phyloP scores from a whole-genome alignment of 1,140 invertebrate species.

The Fopius arisanus region DNA sequence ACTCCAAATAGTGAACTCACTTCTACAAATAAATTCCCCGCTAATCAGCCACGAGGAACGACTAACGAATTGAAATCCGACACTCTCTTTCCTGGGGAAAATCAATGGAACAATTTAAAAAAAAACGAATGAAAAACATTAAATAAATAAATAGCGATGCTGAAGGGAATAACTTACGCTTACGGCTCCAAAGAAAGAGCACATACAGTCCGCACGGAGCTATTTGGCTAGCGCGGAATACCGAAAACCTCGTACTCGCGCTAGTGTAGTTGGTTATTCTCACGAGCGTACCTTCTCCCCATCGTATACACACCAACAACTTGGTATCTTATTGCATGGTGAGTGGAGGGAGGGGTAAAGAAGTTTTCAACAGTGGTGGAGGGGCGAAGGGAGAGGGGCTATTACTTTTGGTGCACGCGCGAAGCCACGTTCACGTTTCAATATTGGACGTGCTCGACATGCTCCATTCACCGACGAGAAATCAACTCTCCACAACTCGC shows the following conservation, averaged over 20 bases:
- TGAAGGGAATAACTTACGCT: slow-evolving; percentile 52
- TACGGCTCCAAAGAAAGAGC: slow-evolving; percentile 25
- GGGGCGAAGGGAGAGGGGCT: background rate
- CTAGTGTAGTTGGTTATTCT: slow-evolving; percentile 52
- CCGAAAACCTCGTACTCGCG: slow-evolving; percentile 48
- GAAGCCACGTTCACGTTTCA: slow-evolving; percentile 47
- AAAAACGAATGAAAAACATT: background rate
- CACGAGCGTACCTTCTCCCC: slow-evolving; percentile 58
- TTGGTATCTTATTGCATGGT: background rate
- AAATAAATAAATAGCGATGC: no score
- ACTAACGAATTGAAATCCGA: no score
- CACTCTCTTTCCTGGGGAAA: background rate
- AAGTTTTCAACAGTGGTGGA: background rate
- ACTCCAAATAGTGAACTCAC: background rate
- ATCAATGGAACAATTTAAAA: background rate
- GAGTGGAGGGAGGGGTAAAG: background rate
- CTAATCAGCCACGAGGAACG: no score
- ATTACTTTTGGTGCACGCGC: slow-evolving; percentile 15
- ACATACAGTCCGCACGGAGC: slow-evolving; percentile 56
- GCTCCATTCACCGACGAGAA: slow-evolving; percentile 30
- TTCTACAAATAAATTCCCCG: background rate
- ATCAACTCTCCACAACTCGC: slow-evolving; percentile 26
- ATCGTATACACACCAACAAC: slow-evolving; percentile 11
- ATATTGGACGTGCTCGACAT: slow-evolving; percentile 22
- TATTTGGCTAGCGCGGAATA: slow-evolving; percentile 59